phyloP scores from a whole-genome alignment of 2,797 vertebrate species.

The Hipposideros larvatus region DNA sequence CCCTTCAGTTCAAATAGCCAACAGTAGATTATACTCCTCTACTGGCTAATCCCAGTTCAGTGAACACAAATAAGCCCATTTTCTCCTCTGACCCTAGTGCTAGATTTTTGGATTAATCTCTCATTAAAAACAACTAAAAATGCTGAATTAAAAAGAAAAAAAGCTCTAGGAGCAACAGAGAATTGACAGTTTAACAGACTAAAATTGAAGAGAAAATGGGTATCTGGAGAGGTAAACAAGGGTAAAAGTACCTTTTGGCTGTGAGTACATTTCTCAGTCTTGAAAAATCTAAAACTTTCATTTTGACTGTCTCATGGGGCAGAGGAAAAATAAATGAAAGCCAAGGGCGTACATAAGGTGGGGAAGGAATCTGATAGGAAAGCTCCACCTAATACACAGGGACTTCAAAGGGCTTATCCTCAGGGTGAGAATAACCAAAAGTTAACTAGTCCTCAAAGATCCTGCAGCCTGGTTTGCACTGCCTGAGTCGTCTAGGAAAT shows the following conservation, averaged over 20 bases:
- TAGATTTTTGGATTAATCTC: neutral
- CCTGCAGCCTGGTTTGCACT: neutral
- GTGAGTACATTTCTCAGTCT: neutral
- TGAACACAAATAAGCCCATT: neutral
- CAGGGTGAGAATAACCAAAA: neutral
- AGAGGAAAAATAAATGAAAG: slow-evolving; percentile 13
- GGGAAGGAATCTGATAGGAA: neutral
- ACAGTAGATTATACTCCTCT: neutral
- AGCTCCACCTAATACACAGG: neutral
- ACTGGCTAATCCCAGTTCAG: neutral
- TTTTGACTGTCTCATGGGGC: neutral
- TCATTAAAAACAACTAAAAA: neutral
- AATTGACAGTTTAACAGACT: neutral
- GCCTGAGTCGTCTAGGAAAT: neutral
- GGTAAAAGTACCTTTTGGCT: neutral
- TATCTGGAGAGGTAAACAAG: neutral
- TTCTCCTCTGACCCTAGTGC: neutral
- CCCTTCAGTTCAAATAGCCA: neutral
- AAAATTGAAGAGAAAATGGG: neutral
- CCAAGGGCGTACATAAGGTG: neutral
- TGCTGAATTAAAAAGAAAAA: neutral
- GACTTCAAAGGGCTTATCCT: neutral
- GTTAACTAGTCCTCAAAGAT: neutral
- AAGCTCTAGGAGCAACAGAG: neutral
- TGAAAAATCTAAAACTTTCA: slow-evolving; percentile 8